phyloP scores from a whole-genome alignment of 1,140 invertebrate genomes.

The Panagrolaimus sp. region DNA sequence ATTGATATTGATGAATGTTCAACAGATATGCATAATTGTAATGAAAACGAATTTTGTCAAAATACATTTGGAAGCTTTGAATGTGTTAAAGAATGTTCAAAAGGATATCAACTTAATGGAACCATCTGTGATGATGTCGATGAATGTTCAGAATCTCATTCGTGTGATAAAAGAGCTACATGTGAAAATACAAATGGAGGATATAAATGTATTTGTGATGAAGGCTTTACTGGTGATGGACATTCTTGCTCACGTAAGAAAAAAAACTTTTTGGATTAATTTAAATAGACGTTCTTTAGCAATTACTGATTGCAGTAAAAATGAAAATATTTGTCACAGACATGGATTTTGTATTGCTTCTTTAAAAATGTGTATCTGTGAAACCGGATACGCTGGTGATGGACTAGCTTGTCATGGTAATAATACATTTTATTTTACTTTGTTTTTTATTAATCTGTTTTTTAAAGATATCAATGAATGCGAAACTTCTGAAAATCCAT shows the following conservation, averaged over 20 bases:
- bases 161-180: constrained; percentile 38
- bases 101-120: constrained; percentile 9
- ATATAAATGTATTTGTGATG: constrained; percentile 49
- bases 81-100: constrained; percentile 19
- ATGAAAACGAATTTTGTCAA: background rate
- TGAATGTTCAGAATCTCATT: constrained; percentile 66
- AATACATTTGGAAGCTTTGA: constrained; percentile 19
- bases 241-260: constrained; percentile 34
- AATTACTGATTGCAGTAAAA: constrained; percentile 36
- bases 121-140: constrained; percentile 67
- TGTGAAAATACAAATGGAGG: constrained; percentile 48
- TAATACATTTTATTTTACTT: too few species aligned
- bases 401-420: constrained; percentile 41
- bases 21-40: constrained; percentile 5
- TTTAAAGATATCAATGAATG: constrained; percentile 50
- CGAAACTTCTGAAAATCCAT: constrained; percentile 29
- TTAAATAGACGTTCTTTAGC: constrained; percentile 29
- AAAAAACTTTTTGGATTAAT: background rate
- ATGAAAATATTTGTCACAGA: constrained; percentile 41
- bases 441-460: background rate
- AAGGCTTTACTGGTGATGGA: constrained; percentile 49
- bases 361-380: constrained; percentile 41
- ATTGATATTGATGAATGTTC: constrained; percentile 19
- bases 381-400: constrained; percentile 46
- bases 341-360: constrained; percentile 39